phyloP scores from a whole-genome alignment of 2,113 vertebrate species.

The Cephalopholis sonnerati region DNA sequence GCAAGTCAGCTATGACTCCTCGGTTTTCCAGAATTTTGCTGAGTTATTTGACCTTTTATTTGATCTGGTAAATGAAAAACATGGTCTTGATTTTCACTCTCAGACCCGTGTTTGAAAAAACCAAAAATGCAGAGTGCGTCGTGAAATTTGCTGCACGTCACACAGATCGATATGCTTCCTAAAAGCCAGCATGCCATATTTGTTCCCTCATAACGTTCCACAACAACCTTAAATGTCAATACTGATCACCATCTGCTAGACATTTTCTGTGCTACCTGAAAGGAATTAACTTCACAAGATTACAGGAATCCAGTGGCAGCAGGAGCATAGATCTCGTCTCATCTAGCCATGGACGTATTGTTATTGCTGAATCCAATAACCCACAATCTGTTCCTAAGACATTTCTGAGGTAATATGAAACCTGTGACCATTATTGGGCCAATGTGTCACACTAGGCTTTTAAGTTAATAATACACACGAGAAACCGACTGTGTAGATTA shows the following conservation, averaged over 20 bases:
- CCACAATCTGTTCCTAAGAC: neutral
- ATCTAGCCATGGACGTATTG: conserved; percentile 17
- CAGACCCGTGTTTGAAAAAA: conserved; percentile 5
- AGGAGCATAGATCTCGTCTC: neutral
- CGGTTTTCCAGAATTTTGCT: conserved; percentile 30
- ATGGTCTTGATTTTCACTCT: conserved; percentile 26
- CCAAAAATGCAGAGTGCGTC: neutral
- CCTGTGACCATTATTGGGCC: conserved; percentile 43
- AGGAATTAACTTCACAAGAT: conserved; percentile 53
- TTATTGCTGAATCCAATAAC: conserved; percentile 36
- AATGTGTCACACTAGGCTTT: conserved; percentile 13
- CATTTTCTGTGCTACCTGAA: conserved; percentile 60
- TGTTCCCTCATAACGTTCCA: conserved; percentile 56
- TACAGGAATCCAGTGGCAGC: conserved; percentile 41
- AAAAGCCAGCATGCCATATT: conserved; percentile 52
- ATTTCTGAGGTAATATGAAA: conserved; percentile 35
- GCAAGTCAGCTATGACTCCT: conserved; percentile 48
- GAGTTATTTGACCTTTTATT: conserved; percentile 55
- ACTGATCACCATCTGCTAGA: conserved; percentile 74
- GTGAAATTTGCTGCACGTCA: conserved; percentile 42
- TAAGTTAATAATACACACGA: conserved; percentile 37
- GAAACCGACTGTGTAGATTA: conserved; percentile 17
- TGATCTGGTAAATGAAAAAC: conserved; percentile 31
- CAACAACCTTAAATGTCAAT: conserved; percentile 77
- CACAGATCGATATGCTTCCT: conserved; percentile 51